Evolutionary conservation across 2,113 vertebrate genomes (phyloP).

Genomic region (Craseonycteris thonglongyai): DNA sequence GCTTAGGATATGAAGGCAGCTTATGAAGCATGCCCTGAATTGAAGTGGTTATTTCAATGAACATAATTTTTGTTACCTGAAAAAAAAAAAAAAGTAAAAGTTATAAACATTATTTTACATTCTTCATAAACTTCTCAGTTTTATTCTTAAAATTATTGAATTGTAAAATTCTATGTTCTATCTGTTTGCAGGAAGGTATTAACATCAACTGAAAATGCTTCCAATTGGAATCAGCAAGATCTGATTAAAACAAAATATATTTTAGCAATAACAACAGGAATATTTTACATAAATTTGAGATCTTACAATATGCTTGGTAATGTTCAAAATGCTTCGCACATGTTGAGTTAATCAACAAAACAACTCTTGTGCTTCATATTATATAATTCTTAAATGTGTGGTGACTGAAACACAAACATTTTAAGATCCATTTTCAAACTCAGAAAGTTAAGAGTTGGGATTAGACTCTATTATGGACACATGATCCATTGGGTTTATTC

Average conservation of each 20-base stretch:
- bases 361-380: background rate
- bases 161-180: background rate
- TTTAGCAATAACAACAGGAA: background rate
- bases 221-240: background rate
- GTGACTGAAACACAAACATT: background rate
- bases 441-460: background rate
- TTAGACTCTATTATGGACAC: accelerated
- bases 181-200: background rate
- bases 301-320: background rate
- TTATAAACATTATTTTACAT: background rate
- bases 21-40: background rate
- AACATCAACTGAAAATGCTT: background rate
- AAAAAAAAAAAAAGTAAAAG: background rate
- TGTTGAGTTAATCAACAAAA: background rate
- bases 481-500: background rate
- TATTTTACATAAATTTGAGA: background rate
- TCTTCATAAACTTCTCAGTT: background rate
- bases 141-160: background rate
- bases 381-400: background rate
- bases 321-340: background rate
- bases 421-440: background rate
- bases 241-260: background rate
- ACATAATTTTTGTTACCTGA: background rate
- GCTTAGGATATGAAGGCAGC: background rate
- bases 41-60: background rate